Evolutionary conservation across 2,888 invertebrate species (phyloP).

Genomic region (Melanostoma mellinum): DNA sequence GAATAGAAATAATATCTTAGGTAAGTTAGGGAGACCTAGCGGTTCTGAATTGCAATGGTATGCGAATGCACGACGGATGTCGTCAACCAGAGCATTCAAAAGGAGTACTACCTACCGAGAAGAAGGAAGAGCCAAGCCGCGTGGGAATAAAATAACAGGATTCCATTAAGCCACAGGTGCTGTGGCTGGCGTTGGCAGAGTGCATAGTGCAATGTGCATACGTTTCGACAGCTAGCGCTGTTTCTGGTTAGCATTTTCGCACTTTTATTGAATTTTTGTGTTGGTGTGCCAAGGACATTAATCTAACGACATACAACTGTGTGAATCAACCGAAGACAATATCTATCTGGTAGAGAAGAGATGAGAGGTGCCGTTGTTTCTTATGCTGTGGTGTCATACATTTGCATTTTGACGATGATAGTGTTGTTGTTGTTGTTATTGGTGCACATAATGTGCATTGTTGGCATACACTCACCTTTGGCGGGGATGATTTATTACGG

Average conservation of each 20-base stretch:
- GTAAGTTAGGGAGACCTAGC: constrained; percentile 7
- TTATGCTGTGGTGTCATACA: constrained; percentile 27
- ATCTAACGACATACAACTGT: constrained; percentile 41
- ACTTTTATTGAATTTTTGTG: constrained; percentile 64
- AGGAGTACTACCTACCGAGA: neutral
- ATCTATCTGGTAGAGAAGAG: constrained; percentile 3
- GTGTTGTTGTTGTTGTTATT: neutral
- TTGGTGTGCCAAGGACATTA: constrained; percentile 56
- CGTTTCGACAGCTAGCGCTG: constrained; percentile 7
- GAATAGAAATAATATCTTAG: constrained; percentile 33
- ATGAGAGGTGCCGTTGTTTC: constrained; percentile 15
- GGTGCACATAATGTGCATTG: neutral
- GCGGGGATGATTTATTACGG: constrained; percentile 58
- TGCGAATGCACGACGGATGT: constrained; percentile 35
- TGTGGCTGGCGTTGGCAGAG: constrained; percentile 1
- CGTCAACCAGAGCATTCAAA: constrained; percentile 11
- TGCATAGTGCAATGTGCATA: neutral
- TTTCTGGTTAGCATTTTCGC: constrained; percentile 68
- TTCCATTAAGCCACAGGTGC: constrained; percentile 70
- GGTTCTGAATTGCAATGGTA: constrained; percentile 9
- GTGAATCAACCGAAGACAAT: constrained; percentile 60
- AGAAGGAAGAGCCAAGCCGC: constrained; percentile 36
- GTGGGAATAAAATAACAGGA: constrained; percentile 69
- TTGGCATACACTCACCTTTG: constrained; percentile 42
- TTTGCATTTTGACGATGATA: constrained; percentile 14